Evolutionary conservation across 2,888 invertebrate genomes (phyloP).

Genomic region (Drosophila helvetica): DNA sequence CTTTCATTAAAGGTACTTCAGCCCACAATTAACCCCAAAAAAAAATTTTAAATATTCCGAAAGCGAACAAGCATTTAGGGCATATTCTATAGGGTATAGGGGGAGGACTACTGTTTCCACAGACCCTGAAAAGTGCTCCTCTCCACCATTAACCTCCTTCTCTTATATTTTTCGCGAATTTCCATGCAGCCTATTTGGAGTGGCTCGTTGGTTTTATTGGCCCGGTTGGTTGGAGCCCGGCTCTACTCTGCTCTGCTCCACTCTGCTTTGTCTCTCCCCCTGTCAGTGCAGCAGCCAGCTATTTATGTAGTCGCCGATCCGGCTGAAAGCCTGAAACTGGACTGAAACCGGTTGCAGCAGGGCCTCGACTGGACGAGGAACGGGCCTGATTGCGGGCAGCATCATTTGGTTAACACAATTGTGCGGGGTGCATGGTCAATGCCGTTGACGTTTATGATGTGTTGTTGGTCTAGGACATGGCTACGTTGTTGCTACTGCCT

Average conservation of each 20-base stretch:
- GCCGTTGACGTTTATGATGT: constrained; percentile 80
- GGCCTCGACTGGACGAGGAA: neutral
- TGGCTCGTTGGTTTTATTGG: constrained; percentile 74
- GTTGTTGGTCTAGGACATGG: constrained; percentile 45
- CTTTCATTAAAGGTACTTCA: neutral
- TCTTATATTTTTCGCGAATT: constrained; percentile 37
- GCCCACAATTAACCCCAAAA: neutral
- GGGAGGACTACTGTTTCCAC: constrained; percentile 31
- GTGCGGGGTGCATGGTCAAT: constrained; percentile 75
- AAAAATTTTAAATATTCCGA: constrained; percentile 28
- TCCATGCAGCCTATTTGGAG: constrained; percentile 45
- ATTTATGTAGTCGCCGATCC: constrained; percentile 62
- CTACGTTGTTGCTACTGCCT: constrained; percentile 17
- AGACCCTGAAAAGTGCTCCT: constrained; percentile 10
- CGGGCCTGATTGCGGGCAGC: constrained; percentile 30
- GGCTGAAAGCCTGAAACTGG: constrained; percentile 37
- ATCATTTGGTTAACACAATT: constrained; percentile 75
- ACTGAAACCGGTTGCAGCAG: constrained; percentile 19
- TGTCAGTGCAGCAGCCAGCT: constrained; percentile 45
- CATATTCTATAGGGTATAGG: constrained; percentile 36
- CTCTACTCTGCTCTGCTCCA: neutral
- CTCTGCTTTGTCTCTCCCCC: neutral
- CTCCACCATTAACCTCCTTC: neutral
- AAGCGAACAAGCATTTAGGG: constrained; percentile 16
- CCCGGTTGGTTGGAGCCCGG: constrained; percentile 3